phyloP scores from a whole-genome alignment of 2,797 vertebrate species.

The Cossypha caffra region DNA sequence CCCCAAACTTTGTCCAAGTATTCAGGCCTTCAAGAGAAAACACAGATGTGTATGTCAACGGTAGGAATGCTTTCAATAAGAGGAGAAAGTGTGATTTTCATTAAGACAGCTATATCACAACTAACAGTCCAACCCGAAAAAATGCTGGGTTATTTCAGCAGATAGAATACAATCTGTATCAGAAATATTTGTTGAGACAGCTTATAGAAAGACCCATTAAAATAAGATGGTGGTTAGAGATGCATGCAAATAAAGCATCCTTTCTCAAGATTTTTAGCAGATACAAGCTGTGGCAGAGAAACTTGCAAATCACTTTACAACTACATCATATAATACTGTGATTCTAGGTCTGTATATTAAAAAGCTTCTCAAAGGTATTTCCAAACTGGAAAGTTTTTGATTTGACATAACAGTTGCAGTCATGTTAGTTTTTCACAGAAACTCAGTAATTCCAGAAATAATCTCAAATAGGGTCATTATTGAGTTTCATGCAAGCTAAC shows the following conservation, averaged over 20 bases:
- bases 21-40: slow-evolving; percentile 70
- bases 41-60: not conserved
- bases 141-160: not conserved
- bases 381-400: not conserved
- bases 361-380: not conserved
- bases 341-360: not conserved
- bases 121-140: not conserved
- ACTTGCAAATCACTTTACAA: not conserved
- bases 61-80: not conserved
- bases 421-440: not conserved
- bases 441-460: not conserved
- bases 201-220: not conserved
- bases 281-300: not conserved
- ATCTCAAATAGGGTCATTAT: not conserved
- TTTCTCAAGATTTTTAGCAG: not conserved
- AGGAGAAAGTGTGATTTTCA: not conserved
- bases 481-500: not conserved
- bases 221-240: not conserved
- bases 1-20: slow-evolving; percentile 81
- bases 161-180: not conserved
- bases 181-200: not conserved
- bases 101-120: not conserved
- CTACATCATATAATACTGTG: rapidly evolving
- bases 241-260: not conserved
- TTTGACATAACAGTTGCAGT: not conserved